Conservation (phyloP, 2,797 vertebrate species). For the Carcharodon carcharias region DNA sequence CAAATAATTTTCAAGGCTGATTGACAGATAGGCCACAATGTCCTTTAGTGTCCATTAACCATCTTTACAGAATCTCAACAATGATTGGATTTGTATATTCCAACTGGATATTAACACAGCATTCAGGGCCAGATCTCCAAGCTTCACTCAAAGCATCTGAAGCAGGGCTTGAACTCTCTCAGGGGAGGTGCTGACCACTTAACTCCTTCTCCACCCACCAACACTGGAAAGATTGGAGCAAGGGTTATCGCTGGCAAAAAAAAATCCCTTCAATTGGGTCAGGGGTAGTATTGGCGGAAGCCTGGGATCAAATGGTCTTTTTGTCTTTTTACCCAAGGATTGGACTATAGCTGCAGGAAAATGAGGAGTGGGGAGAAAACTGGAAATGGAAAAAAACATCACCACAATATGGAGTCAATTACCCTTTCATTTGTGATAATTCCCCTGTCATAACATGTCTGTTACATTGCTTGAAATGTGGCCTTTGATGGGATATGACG, state of each 20-base stretch:
- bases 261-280: not conserved
- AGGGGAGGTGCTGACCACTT: not conserved
- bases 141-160: not conserved
- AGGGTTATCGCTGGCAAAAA: not conserved
- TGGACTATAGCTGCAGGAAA: not conserved
- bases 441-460: not conserved
- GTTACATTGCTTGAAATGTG: not conserved
- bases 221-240: not conserved
- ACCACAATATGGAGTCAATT: not conserved
- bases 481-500: not conserved
- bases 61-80: not conserved
- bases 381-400: not conserved
- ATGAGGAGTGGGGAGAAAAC: not conserved
- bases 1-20: not conserved
- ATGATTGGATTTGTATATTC: not conserved
- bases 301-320: not conserved
- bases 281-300: not conserved
- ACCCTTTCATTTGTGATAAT: not conserved
- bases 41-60: not conserved
- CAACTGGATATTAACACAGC: too few species aligned
- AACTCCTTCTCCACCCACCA: not conserved
- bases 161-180: not conserved
- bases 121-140: not conserved
- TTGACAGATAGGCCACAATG: not conserved
- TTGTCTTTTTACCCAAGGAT: not conserved